Evolutionary conservation across 2,797 vertebrate species (phyloP), one percentile per base, ranked within the genome.

Genomic region (Poeciliopsis presidionis): DNA sequence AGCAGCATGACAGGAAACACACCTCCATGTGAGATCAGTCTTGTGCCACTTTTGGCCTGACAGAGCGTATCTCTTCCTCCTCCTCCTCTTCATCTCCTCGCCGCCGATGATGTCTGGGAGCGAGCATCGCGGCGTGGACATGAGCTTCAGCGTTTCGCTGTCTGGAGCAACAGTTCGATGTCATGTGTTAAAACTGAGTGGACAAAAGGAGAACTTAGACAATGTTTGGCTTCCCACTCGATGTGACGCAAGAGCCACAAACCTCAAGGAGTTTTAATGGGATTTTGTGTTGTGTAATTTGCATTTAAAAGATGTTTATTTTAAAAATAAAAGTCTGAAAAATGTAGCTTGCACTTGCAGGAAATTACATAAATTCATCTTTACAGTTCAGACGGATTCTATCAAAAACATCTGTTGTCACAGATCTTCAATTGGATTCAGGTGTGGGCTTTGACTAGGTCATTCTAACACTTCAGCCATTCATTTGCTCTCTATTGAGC

Each of bases 71-170:
- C 96, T 87, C 33, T 90, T 94, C 86, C 88, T 92, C 82, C 93
- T 91, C 83, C 87, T 93, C 83, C 88, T 93, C 75, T 96, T 92
- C 90, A 95, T 92, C 85, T 96, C 96, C 0, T 95, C 95, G 0
- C 85, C 87, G 2, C 96, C 96, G 12, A 97, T 81, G 25, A 98
- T 92, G 11, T 98, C 97, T 0, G 97, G 97, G 45, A 98, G 94
- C 3, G 97, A 97, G 85, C 97, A 98, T 41, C 97, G 96, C 0
- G 96, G 97, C 8, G 83, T 94, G 0, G 80, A 87, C 97, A 98
- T 98, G 84, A 95, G 93, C 80, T 82, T 86, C 2, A 94, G 2
- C 0, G 94, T 95, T 74, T 87, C 83, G 0, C 0, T 2, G 71
- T 95, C 94, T 95, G 79, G 0, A 83, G 84, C 82, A 88, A 67